Base-by-base conservation (phyloP, 1,140 invertebrate species). In the Lanistes nyassanus region DNA sequence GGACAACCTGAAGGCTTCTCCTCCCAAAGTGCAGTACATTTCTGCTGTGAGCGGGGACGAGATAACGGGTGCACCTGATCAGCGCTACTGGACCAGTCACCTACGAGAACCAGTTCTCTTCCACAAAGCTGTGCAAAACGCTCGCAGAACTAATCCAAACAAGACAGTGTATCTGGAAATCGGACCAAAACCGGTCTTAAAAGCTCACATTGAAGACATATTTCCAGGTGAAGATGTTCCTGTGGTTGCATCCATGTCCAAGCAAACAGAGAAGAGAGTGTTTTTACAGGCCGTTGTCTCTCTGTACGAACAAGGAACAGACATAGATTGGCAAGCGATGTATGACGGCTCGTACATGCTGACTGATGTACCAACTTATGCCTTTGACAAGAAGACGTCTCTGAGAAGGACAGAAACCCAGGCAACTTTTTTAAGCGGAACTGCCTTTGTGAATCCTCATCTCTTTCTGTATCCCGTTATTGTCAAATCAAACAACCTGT, bases 141-240 rank as follows among this genome's bases (percentile, higher is more conserved):
- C 71, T 29, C 42, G 26, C 2, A 39, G 16, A 31, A 36, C 31
- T 2, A 34, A 51, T 4, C 67, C 69, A 29, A 29, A 13, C 0
- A 51, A 62, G 2, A 73, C 69, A 31, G 64, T 81, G 19, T 74
- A 77, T 73, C 31, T 81, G n/a, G 80, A 81, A 69, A 76, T 81
- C 23, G 80, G 78, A 34, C 77, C 80, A 56, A 58, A 31, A 13
- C 73, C 80, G 39, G 80, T 79, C 4, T 31, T 81, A 29, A 47
- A 58, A 6, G 21, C 75, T 47, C 75, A 79, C 53, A 47, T 81
- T n/a, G 34, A 65, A 2, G 29, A 75, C 26, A 76, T 81, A 26
- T 68, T 79, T 7, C 47, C 71, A 4, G 55, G 31, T 11, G 47
- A 65, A 9, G 60, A 68, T 19, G 29, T 71, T 29, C 56, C 62